These are phyloP conservation scores for Gambusia affinis DNA, from an alignment of 2,113 vertebrate genomes.

Conservation along the genomic window DNA sequence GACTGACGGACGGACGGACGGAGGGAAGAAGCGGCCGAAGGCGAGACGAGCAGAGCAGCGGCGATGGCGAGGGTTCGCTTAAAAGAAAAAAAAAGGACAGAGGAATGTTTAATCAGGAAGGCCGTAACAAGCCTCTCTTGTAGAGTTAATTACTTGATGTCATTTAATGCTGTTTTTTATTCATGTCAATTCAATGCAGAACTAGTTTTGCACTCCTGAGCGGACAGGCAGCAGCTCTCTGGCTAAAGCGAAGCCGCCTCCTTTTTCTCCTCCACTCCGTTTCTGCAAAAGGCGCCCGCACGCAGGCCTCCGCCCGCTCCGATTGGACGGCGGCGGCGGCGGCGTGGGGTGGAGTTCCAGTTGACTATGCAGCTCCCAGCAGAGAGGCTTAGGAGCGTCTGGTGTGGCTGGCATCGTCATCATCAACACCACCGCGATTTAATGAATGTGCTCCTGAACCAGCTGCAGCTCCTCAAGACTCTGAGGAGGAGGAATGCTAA, in stretches of 20 bases:
- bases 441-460: conserved; percentile 30
- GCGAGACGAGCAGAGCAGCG: conserved; percentile 44
- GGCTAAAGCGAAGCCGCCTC: conserved; percentile 65
- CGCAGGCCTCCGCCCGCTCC: conserved; percentile 57
- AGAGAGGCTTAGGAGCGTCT: conserved; percentile 49
- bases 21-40: conserved; percentile 36
- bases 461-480: conserved; percentile 25
- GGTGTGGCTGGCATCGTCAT: conserved; percentile 20
- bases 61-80: conserved; percentile 50
- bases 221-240: conserved; percentile 59
- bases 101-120: conserved; percentile 71
- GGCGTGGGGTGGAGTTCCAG: conserved; percentile 48
- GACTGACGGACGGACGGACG: background rate
- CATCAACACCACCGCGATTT: conserved; percentile 10
- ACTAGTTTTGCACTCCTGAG: conserved; percentile 76
- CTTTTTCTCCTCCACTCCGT: conserved; percentile 42
- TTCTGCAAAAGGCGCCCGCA: conserved; percentile 54
- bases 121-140: conserved; percentile 61
- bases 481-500: conserved; percentile 33
- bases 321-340: conserved; percentile 48
- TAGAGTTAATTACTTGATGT: conserved; percentile 80
- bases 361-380: conserved; percentile 61
- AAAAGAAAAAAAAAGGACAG: conserved; percentile 47
- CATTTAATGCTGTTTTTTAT: conserved; percentile 80
- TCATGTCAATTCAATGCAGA: conserved; percentile 78